These are phyloP conservation scores for Caenorhabditis doughertyi DNA, from an alignment of 2,888 invertebrate genomes.

Conservation along the genomic window DNA sequence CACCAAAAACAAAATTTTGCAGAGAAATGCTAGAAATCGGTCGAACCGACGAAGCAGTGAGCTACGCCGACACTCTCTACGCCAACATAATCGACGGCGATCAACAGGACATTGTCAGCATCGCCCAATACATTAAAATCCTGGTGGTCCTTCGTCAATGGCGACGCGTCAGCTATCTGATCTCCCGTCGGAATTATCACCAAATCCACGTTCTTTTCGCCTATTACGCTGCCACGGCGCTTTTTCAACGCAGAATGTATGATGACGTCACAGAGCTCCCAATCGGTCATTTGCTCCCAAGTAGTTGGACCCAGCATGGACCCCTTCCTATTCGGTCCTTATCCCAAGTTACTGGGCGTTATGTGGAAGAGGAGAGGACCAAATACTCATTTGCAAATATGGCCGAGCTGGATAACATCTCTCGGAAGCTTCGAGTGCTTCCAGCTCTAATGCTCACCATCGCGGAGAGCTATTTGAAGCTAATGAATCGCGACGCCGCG, in stretches of 20 bases:
- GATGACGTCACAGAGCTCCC: conserved; percentile 57
- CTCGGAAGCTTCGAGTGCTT: conserved; percentile 33
- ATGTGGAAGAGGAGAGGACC: conserved; percentile 59
- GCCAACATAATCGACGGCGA: conserved; percentile 52
- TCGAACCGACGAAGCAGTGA: conserved; percentile 53
- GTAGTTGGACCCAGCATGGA: neutral
- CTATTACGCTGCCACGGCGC: conserved; percentile 69
- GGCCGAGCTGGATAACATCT: conserved; percentile 54
- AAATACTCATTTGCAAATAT: conserved; percentile 55
- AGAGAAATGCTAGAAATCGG: conserved; percentile 66
- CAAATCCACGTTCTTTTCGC: conserved; percentile 72
- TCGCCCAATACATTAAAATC: conserved; percentile 64
- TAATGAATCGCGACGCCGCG: conserved; percentile 64
- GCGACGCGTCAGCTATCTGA: conserved; percentile 52
- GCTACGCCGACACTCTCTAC: conserved; percentile 57
- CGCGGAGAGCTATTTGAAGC: conserved; percentile 60
- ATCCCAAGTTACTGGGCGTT: conserved; percentile 57
- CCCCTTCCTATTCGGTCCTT: conserved; percentile 43
- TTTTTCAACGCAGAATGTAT: conserved; percentile 67
- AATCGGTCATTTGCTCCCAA: conserved; percentile 59
- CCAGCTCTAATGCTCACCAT: conserved; percentile 54
- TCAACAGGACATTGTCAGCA: conserved; percentile 47
- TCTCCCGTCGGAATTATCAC: conserved; percentile 42
- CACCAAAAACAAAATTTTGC: no score
- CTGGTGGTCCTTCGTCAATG: conserved; percentile 61